Base-by-base conservation (phyloP, 2,888 invertebrate genomes). In the Drosophila paucipuncta region DNA sequence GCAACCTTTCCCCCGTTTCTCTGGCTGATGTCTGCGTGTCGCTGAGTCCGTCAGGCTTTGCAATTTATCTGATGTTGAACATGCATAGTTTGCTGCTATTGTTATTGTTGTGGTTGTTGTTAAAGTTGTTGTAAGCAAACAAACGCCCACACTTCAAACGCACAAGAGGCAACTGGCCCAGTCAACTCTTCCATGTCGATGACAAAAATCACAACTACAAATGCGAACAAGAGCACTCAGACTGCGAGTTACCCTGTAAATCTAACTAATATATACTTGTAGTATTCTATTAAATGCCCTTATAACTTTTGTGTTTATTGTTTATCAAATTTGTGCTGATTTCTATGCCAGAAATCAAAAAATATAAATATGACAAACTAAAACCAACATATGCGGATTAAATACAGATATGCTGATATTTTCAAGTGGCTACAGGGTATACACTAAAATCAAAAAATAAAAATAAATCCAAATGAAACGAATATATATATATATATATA, bases 41-140 rank as follows among this genome's bases (percentile, higher is more conserved):
- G 58, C 37, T 41, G 59, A 62, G 70, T 78, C 81, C 78, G 74
- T 71, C 80, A 76, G 76, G 78, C 76, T 76, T 80, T 82, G 83
- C 85, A 75, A 85, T 89, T 90, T 90, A 90, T 90, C 90, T 90
- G 90, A 90, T 90, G 82, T 87, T 81, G 76, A 90, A 91, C 91
- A 91, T 90, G 90, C 91, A 91, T 84, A 84, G 66, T 79, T 81
- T 64, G 68, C 54, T 28, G 54, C 39, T 25, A 41, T 62, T 63
- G 41, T 57, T 58, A 28, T 33, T 49, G n/a, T 28, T n/a, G 16
- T 63, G 73, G 80, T 68, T 83, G 88, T 1, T 47, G 47, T 25
- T 9, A 41, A 55, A 67, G 67, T 73, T 75, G 78, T 72, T 85
- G 89, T 80, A 71, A 67, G 83, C 86, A 82, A 83, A 84, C 90